These are phyloP conservation scores for Seriola dumerili DNA, from an alignment of 2,113 vertebrate genomes.

Conservation along the genomic window DNA sequence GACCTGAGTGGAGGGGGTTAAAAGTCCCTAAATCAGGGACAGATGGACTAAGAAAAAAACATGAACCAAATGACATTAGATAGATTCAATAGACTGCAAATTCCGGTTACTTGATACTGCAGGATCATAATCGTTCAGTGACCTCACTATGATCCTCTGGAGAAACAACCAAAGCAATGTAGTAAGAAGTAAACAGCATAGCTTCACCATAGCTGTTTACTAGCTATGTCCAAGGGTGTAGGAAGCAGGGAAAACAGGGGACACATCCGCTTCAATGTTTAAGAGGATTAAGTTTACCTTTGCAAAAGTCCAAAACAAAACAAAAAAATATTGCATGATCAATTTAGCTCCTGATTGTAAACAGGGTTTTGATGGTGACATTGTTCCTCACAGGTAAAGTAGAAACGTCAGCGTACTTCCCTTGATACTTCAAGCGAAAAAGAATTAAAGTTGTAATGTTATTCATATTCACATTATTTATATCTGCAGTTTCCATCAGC, in stretches of 20 bases:
- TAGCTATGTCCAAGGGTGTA: conserved; percentile 12
- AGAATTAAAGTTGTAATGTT: conserved; percentile 17
- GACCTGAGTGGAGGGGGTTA: conserved; percentile 41
- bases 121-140: not conserved
- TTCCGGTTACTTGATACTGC: not conserved
- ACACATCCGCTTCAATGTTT: not conserved
- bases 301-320: conserved; percentile 37
- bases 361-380: conserved; percentile 7
- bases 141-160: conserved; percentile 12
- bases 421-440: not conserved
- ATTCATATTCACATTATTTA: conserved; percentile 5
- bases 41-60: not conserved
- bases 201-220: conserved; percentile 14
- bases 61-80: not conserved
- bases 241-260: conserved; percentile 18
- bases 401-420: not conserved
- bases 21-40: not conserved
- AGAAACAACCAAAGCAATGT: conserved; percentile 7
- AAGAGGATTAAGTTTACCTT: conserved; percentile 47
- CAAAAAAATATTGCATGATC: conserved; percentile 22
- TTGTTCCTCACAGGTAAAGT: not conserved
- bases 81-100: not conserved
- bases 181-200: not conserved
- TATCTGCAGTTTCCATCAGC: conserved; percentile 14
- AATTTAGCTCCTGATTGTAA: conserved; percentile 1